Percentiles rank a stretch among this genome's conserved stretches.
Conservation (phyloP, 2,113 vertebrate species). For the Clupea harengus region DNA sequence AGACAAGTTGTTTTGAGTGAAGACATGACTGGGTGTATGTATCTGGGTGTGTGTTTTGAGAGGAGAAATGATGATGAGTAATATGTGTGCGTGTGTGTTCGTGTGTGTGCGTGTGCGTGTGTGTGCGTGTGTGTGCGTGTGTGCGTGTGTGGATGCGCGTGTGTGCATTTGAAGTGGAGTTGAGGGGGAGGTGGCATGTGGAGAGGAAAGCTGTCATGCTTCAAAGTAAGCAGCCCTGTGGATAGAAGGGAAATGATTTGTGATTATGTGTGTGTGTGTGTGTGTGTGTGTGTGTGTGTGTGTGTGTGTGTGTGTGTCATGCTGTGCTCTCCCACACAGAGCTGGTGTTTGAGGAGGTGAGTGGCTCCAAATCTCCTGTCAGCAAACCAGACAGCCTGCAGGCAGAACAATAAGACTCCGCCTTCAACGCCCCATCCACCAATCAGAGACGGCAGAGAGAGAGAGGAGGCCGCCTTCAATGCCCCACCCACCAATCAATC, state of each 20-base stretch:
- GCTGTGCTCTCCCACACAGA: slow-evolving; percentile 65
- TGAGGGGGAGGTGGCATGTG: background rate
- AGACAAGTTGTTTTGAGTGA: background rate
- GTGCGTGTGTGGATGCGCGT: too few relatives aligned
- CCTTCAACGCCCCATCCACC: background rate
- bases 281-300: background rate
- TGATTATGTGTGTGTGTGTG: background rate
- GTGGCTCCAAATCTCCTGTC: slow-evolving; percentile 82
- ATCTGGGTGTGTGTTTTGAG: background rate
- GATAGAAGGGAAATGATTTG: background rate
- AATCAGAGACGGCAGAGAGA: background rate
- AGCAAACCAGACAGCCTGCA: slow-evolving; percentile 82
- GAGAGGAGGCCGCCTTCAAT: background rate
- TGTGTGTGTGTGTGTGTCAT: background rate
- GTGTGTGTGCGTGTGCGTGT: background rate
- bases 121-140: too few relatives aligned
- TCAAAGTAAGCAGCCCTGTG: background rate
- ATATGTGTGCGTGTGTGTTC: background rate
- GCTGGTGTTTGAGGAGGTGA: slow-evolving; percentile 90
- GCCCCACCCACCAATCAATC: background rate
- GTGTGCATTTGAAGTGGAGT: too few relatives aligned
- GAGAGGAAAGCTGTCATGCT: background rate
- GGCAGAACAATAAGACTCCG: slow-evolving; percentile 78
- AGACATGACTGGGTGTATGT: background rate
- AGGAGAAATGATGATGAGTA: too few relatives aligned